Conservation (phyloP, 2,888 invertebrate species). For the Lissocephala sabroskyi region DNA sequence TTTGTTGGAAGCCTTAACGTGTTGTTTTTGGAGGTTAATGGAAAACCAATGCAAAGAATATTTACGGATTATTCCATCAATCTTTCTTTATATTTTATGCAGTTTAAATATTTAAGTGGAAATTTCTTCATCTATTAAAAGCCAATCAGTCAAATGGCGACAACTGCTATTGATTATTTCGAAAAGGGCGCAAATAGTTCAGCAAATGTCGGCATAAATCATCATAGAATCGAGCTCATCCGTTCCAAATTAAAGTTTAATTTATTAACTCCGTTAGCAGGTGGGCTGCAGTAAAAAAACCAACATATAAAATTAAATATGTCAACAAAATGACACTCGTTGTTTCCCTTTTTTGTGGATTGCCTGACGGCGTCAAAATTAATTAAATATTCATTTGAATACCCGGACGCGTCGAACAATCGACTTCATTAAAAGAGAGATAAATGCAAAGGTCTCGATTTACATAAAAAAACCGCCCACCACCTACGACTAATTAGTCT, state of each 20-base stretch:
- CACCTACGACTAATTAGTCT: too few species aligned
- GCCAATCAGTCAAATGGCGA: conserved; percentile 12
- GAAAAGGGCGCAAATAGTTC: conserved; percentile 4
- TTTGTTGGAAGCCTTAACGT: too few species aligned
- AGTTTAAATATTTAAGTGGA: conserved; percentile 10
- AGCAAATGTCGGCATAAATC: too few species aligned
- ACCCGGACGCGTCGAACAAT: conserved; percentile 41
- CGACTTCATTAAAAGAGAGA: conserved; percentile 53
- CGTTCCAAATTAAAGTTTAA: conserved; percentile 38
- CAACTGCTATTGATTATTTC: conserved; percentile 9
- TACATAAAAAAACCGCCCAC: conserved; percentile 36
- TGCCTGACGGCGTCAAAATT: conserved; percentile 27
- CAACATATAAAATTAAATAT: conserved; percentile 30
- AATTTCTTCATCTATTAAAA: conserved; percentile 15
- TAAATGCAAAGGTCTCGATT: conserved; percentile 40
- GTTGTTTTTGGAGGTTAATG: too few species aligned
- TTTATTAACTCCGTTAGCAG: conserved; percentile 37
- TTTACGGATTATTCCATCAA: conserved; percentile 21
- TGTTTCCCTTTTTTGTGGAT: too few species aligned
- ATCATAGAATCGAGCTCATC: conserved; percentile 7
- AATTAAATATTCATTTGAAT: conserved; percentile 67
- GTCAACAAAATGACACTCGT: conserved; percentile 43
- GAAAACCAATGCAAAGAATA: too few species aligned
- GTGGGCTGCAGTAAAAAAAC: conserved; percentile 14
- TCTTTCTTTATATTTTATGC: conserved; percentile 17